These are phyloP conservation scores for Drosophila vallismaia DNA, from an alignment of 2,888 invertebrate species.

Conservation along the genomic window DNA sequence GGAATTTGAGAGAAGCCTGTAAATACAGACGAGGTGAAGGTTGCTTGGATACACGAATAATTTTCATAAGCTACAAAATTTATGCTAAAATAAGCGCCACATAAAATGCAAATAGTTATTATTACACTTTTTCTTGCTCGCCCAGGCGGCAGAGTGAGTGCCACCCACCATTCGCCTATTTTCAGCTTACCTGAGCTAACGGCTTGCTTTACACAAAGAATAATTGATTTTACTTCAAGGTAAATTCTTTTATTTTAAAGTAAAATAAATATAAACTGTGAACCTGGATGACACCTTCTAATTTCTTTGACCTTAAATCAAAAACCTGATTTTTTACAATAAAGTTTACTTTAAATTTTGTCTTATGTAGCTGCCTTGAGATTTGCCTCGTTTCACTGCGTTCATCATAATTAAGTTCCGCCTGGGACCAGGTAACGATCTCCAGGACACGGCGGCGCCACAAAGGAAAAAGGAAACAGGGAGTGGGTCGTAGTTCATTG, in stretches of 20 bases:
- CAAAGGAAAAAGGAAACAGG: neutral
- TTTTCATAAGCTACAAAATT: slow-evolving; percentile 73
- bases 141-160: slow-evolving; percentile 13
- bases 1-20: slow-evolving; percentile 32
- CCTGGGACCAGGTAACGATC: slow-evolving; percentile 15
- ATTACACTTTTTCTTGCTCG: slow-evolving; percentile 67
- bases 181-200: neutral
- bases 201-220: neutral
- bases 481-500: slow-evolving; percentile 51
- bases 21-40: slow-evolving; percentile 15
- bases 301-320: neutral
- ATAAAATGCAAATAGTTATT: slow-evolving; percentile 77
- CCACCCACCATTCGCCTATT: slow-evolving; percentile 7
- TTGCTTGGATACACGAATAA: slow-evolving; percentile 64
- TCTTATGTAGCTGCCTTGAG: slow-evolving; percentile 26
- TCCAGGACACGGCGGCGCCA: slow-evolving; percentile 7
- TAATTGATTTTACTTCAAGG: neutral
- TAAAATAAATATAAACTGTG: neutral
- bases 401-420: slow-evolving; percentile 68
- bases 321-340: neutral
- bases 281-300: neutral
- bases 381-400: slow-evolving; percentile 42
- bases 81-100: slow-evolving; percentile 76
- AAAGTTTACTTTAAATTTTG: neutral
- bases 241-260: neutral